phyloP scores from a whole-genome alignment of 2,113 vertebrate species.

The Malurus elegans region DNA sequence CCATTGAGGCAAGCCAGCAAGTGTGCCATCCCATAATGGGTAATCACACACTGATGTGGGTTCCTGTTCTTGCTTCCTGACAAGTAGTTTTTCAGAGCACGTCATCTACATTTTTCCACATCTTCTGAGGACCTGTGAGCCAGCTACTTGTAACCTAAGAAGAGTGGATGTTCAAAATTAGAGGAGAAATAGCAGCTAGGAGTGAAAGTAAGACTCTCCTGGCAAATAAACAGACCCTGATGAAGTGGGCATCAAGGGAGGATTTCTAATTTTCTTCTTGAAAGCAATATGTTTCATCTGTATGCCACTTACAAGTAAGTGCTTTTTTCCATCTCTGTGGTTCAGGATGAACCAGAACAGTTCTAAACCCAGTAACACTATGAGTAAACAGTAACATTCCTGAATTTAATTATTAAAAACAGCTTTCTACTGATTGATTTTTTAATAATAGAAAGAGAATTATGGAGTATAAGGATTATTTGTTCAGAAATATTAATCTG shows the following conservation, averaged over 20 bases:
- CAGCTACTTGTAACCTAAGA: not conserved
- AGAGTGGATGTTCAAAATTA: not conserved
- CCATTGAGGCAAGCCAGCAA: not conserved
- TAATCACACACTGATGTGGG: not conserved
- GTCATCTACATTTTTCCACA: not conserved
- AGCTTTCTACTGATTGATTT: not conserved
- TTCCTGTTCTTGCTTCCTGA: not conserved
- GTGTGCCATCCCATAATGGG: not conserved
- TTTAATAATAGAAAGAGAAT: not conserved
- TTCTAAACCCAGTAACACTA: not conserved
- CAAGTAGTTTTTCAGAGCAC: not conserved
- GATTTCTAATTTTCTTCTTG: slow-evolving; percentile 41
- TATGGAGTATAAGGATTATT: not conserved
- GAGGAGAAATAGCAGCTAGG: not conserved
- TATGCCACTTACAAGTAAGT: not conserved
- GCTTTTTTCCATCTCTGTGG: not conserved
- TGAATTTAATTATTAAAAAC: not conserved
- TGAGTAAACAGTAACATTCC: not conserved
- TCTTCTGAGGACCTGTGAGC: not conserved
- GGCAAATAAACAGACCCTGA: slow-evolving; percentile 18
- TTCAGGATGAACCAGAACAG: not conserved
- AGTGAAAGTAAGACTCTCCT: not conserved
- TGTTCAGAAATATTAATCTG: slow-evolving; percentile 8
- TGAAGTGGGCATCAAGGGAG: slow-evolving; percentile 28
- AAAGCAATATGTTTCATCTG: slow-evolving; percentile 23